A percentile compares a stretch with the other conserved stretches of the same genome.
phyloP scores from a whole-genome alignment of 2,113 vertebrate species.

The Puntigrus tetrazona region DNA sequence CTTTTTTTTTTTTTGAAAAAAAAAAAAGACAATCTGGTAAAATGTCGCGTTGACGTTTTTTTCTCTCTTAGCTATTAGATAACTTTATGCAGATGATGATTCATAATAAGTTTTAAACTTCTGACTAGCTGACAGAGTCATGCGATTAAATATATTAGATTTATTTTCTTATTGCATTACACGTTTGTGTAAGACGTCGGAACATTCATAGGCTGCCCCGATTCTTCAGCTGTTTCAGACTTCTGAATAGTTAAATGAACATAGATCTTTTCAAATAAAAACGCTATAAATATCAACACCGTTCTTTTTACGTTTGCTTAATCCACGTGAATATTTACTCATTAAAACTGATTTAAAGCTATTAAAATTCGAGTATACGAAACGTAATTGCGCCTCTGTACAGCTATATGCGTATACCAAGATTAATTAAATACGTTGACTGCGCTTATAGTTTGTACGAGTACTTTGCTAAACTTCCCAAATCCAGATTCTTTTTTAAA shows the following conservation, averaged over 20 bases:
- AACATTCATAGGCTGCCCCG: no score
- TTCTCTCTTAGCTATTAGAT: not conserved
- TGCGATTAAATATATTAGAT: not conserved
- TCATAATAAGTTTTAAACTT: not conserved
- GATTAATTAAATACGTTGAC: not conserved
- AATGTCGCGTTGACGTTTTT: not conserved
- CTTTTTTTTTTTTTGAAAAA: no score
- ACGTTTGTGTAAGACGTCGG: not conserved
- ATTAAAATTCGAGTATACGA: not conserved
- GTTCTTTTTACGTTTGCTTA: not conserved
- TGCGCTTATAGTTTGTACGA: not conserved
- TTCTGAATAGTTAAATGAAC: not conserved
- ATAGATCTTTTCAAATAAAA: not conserved
- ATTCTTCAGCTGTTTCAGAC: not conserved
- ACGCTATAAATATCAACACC: not conserved
- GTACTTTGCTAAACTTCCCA: not conserved
- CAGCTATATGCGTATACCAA: not conserved
- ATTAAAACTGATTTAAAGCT: not conserved
- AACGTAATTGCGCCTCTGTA: not conserved
- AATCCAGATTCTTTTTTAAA: not conserved
- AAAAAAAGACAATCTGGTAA: not conserved
- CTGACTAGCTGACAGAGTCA: not conserved
- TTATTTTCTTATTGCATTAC: not conserved
- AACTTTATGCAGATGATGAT: not conserved
- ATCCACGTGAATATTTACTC: not conserved